Evolutionary conservation across 2,888 invertebrate genomes (phyloP), one percentile per base, ranked within the genome.

Genomic region (Terebella lapidaria): DNA sequence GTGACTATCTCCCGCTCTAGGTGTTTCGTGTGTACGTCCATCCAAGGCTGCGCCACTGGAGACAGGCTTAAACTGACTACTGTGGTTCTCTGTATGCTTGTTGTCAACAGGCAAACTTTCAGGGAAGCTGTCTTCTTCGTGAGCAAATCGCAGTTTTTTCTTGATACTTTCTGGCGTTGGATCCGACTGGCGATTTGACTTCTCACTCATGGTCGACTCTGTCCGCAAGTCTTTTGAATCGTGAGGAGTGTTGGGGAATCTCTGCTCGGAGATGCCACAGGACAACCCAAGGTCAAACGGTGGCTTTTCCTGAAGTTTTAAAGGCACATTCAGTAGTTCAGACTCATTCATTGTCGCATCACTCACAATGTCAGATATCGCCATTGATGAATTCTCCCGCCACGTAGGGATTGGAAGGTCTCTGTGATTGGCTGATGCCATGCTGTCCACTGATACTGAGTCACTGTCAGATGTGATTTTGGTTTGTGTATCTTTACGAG

Each of bases 241-340:
- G 10, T 5, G 5, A 27, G 10, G 25, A 20, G 10, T 5, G 10
- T 5, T 5, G 18, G 5, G 15, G 4, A 5, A 24, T n/a, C 26
- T 30, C 15, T 54, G 35, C 5, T 52, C 49, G 20, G 49, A 49
- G 5, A 62, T 54, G 1, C 62, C 60, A 28, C 64, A 62, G 5
- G 76, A 75, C 57, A 70, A 57, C 54, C 75, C 76, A 42, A 76
- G 67, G 42, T 72, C 72, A 71, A 76, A 76, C n/a, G 74, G 73
- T 1, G 42, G 22, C n/a, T 22, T 18, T 18, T 5, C 49, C 5
- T 22, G 18, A 10, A 35, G 42, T n/a, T 35, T 35, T n/a, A 35
- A 15, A 10, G 42, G n/a, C n/a, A n/a, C n/a, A n/a, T n/a, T n/a
- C n/a, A n/a, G n/a, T 35, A 35, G 42, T 15, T 49, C 49, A 5